A percentile compares a stretch with the other conserved stretches of the same genome.
These are phyloP conservation scores for Leptopilina drosophilae DNA, from an alignment of 2,888 invertebrate genomes.

Conservation along the genomic window DNA sequence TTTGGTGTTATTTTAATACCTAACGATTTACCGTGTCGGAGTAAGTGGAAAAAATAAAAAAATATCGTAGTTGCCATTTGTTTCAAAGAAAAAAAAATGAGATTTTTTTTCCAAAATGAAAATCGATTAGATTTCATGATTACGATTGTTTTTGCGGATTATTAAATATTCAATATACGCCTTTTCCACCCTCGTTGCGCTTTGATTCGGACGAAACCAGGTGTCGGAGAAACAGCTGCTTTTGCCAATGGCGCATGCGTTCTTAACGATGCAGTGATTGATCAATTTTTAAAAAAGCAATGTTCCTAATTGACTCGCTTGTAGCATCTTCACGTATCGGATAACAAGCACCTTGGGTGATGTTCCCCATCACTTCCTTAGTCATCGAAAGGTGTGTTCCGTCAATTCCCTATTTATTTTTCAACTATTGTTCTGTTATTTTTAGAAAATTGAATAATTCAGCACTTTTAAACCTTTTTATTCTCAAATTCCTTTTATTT, in stretches of 20 bases:
- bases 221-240: conserved; percentile 68
- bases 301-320: conserved; percentile 71
- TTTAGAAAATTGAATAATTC: too few species aligned
- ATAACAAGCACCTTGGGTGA: conserved; percentile 50
- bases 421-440: too few species aligned
- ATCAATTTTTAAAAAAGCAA: conserved; percentile 74
- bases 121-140: neutral
- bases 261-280: conserved; percentile 66
- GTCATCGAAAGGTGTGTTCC: conserved; percentile 73
- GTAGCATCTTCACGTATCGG: conserved; percentile 52
- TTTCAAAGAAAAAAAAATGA: too few species aligned
- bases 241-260: conserved; percentile 61
- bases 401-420: neutral
- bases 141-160: conserved; percentile 18
- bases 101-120: neutral
- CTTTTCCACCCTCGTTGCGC: conserved; percentile 46
- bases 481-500: too few species aligned
- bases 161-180: conserved; percentile 30
- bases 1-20: too few species aligned
- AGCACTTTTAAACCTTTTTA: too few species aligned
- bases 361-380: conserved; percentile 62
- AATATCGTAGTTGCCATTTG: too few species aligned
- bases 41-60: too few species aligned
- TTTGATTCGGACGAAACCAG: conserved; percentile 64
- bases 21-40: too few species aligned